Conservation (phyloP, 2,797 vertebrate species). For the Gorsachius magnificus region DNA sequence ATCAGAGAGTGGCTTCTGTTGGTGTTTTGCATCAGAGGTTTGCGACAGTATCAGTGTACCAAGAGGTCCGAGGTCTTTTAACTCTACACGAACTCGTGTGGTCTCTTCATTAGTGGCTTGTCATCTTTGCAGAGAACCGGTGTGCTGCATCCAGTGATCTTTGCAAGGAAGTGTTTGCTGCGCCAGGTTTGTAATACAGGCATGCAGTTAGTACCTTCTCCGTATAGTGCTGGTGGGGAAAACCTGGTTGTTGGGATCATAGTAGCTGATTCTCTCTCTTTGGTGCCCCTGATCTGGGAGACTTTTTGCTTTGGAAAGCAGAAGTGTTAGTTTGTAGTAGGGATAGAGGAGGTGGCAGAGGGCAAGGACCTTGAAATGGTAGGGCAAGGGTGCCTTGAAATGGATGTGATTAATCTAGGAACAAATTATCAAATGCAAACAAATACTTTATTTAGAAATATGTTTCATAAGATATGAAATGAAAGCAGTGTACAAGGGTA, state of each 20-base stretch:
- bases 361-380: background rate
- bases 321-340: background rate
- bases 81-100: accelerated
- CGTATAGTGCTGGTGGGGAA: accelerated
- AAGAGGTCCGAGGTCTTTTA: background rate
- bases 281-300: background rate
- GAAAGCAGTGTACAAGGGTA: accelerated
- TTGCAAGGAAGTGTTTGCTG: background rate
- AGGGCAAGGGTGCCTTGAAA: background rate
- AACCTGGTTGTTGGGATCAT: accelerated
- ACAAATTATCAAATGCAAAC: background rate
- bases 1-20: background rate
- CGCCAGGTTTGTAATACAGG: background rate
- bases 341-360: background rate
- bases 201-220: accelerated
- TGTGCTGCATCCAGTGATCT: accelerated
- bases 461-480: background rate
- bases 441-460: background rate
- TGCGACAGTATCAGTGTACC: background rate
- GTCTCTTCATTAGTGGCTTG: background rate
- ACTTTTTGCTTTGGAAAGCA: background rate
- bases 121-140: background rate
- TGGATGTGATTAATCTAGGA: background rate
- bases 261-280: background rate
- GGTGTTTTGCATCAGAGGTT: background rate